Base-by-base conservation (phyloP, 2,888 invertebrate genomes). In the Apeira syringaria region DNA sequence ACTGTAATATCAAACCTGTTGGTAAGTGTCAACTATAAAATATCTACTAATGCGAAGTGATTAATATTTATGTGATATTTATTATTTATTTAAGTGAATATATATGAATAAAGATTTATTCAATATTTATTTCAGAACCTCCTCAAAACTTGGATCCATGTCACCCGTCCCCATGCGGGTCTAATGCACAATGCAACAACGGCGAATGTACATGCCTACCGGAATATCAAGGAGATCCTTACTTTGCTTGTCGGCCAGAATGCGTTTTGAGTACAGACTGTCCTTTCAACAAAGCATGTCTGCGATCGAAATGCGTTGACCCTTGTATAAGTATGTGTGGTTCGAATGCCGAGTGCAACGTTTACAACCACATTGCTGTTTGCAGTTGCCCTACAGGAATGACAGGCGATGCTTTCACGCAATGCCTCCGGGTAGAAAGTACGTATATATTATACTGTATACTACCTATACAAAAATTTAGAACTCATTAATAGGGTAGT, bases 321-420 rank as follows among this genome's bases (percentile, higher is more conserved):
- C 97, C 97, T 3, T 97, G 97, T 61, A 92, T 93, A n/a, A 94
- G 94, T 50, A 94, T 94, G 61, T 97, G 97, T 68, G 97, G 95
- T 5, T 80, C 91, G 35, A 94, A 93, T 67, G 94, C 96, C 1
- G 89, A 93, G 41, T 97, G 97, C 68, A 93, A 94, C 62, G 94
- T 95, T 8, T 92, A 94, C 37, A 96, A 96, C 64, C 96, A 92
- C 50, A 84, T 92, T 29, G 91, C 92, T 15, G 85, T 92, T 64
- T 92, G 92, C 57, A 91, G 91, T 44, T 95, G 94, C 68, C 91
- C 90, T 17, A 68, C 75, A 36, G 93, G 92, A 28, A 93, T 90
- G 82, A 91, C 91, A 12, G 95, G 95, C 30, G 93, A 94, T 72
- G 93, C 95, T n/a, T 94, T 95, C 64, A 85, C 92, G 18, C 83